phyloP scores from a whole-genome alignment of 2,797 vertebrate species.

The Lutjanus argentimaculatus region DNA sequence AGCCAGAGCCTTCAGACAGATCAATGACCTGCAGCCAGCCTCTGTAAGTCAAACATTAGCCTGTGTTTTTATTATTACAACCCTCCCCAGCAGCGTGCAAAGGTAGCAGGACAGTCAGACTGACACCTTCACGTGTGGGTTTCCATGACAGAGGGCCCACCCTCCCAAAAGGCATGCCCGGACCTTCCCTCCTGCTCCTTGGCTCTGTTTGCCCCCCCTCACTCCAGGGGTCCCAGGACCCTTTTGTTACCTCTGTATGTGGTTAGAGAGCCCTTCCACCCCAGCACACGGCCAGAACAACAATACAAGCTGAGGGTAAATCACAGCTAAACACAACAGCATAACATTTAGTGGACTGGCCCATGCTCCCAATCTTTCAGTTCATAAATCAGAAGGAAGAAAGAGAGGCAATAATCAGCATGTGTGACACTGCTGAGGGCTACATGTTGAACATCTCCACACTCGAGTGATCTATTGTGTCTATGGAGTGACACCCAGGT shows the following conservation, averaged over 20 bases:
- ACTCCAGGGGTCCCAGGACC: constrained; percentile 70
- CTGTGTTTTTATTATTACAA: constrained; percentile 60
- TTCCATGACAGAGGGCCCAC: constrained; percentile 68
- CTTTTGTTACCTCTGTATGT: constrained; percentile 76
- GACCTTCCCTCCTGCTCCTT: constrained; percentile 55
- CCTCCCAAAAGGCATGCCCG: constrained; percentile 70
- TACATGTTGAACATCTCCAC: constrained; percentile 52
- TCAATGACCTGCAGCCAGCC: constrained; percentile 45
- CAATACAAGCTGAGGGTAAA: constrained; percentile 65
- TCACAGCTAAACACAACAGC: constrained; percentile 54
- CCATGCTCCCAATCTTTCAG: constrained; percentile 26
- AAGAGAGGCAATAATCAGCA: constrained; percentile 27
- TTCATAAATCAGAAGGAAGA: constrained; percentile 68
- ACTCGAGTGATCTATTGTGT: constrained; percentile 28
- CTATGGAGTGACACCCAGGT: constrained; percentile 11
- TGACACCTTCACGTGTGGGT: constrained; percentile 54
- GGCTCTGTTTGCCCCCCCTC: constrained; percentile 51
- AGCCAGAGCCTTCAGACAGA: constrained; percentile 44
- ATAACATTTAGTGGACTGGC: constrained; percentile 40
- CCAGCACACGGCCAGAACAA: constrained; percentile 69
- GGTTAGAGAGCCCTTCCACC: constrained; percentile 68
- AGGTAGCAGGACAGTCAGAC: constrained; percentile 34
- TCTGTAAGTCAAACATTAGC: constrained; percentile 74
- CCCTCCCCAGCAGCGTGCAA: constrained; percentile 27
- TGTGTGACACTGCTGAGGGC: not conserved